Conservation (phyloP, 2,888 invertebrate genomes). For the Sepiola atlantica region DNA sequence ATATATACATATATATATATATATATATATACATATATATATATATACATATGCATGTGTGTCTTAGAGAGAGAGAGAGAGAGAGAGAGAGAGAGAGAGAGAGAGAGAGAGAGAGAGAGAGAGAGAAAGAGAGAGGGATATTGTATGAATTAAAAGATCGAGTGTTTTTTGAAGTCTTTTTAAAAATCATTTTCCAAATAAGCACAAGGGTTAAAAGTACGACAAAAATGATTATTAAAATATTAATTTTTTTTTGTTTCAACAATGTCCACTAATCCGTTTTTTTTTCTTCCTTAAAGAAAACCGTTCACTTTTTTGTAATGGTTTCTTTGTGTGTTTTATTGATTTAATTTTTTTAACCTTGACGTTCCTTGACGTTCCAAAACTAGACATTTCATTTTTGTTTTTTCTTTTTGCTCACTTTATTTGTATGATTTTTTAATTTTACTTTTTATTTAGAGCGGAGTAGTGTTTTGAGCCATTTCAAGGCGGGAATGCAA, state of each 20-base stretch:
- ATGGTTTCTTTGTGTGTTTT: neutral
- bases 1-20: no score
- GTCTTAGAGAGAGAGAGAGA: no score
- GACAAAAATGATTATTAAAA: neutral
- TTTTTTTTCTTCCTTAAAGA: no score
- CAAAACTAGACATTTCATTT: neutral
- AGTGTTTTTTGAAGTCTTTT: neutral
- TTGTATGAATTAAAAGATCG: no score
- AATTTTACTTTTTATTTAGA: neutral
- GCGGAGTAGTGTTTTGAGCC: neutral
- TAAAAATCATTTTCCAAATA: neutral
- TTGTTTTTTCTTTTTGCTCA: neutral
- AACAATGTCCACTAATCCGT: neutral
- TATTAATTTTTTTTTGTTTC: neutral
- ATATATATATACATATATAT: no score
- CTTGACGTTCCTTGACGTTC: no score
- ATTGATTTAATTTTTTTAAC: no score
- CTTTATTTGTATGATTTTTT: neutral
- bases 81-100: no score
- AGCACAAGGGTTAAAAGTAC: conserved; percentile 17
- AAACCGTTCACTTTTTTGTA: neutral
- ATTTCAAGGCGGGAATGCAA: conserved; percentile 16
- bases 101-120: no score
- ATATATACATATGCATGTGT: no score
- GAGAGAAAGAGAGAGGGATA: no score